phyloP scores from a whole-genome alignment of 2,113 vertebrate species.

The Brevimyrus niger region DNA sequence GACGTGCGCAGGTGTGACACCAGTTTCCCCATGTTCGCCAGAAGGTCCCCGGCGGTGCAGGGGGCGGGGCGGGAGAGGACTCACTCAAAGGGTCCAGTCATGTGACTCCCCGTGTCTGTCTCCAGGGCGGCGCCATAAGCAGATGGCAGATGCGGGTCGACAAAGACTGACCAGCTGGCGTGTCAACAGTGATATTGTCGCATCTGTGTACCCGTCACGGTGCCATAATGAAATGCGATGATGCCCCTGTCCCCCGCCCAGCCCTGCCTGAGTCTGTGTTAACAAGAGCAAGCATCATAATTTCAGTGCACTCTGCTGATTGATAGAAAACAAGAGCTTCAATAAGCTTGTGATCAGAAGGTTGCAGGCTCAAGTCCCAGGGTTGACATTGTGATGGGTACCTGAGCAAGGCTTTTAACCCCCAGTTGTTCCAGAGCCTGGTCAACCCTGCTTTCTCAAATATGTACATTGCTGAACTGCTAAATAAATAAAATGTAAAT shows the following conservation, averaged over 20 bases:
- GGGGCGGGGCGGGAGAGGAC: background rate
- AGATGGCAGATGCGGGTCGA: constrained; percentile 10
- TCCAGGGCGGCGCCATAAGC: background rate
- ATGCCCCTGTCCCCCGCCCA: background rate
- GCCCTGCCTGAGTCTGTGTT: background rate
- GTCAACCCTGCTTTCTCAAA: background rate
- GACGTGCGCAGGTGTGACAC: constrained; percentile 54
- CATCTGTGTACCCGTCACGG: background rate
- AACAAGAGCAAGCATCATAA: background rate
- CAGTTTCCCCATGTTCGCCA: constrained; percentile 45
- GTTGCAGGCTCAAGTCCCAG: background rate
- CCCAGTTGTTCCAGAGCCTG: too few species aligned
- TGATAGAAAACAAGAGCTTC: background rate
- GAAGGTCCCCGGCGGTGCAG: constrained; percentile 42
- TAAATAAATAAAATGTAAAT: background rate
- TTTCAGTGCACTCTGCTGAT: background rate
- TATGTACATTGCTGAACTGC: background rate
- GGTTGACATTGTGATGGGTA: background rate
- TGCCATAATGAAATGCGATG: background rate
- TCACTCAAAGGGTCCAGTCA: constrained; percentile 18
- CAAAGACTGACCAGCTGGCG: background rate
- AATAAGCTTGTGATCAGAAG: background rate
- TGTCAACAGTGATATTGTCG: background rate
- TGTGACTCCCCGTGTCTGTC: background rate
- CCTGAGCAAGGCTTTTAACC: background rate